phyloP scores from a whole-genome alignment of 1,140 invertebrate genomes.

The Lysiphlebus fabarum region DNA sequence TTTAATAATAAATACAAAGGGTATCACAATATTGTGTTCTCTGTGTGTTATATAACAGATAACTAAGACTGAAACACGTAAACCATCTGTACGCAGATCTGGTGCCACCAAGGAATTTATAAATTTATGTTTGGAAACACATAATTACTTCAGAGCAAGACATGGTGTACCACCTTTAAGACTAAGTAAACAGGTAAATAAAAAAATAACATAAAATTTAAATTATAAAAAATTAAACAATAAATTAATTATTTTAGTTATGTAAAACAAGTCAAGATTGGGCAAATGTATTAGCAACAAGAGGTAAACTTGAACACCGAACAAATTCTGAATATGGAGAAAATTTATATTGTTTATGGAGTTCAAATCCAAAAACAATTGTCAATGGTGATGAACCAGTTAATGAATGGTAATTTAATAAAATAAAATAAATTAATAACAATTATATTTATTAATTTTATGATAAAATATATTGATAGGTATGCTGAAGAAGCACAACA shows the following conservation, averaged over 20 bases:
- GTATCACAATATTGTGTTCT: conserved; percentile 19
- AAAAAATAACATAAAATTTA: conserved; percentile 15
- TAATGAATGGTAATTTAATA: conserved; percentile 64
- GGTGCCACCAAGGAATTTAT: conserved; percentile 51
- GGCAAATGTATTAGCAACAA: conserved; percentile 71
- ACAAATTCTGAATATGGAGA: conserved; percentile 75
- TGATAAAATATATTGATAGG: conserved; percentile 27
- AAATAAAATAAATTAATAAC: background rate
- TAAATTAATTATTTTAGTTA: conserved; percentile 45
- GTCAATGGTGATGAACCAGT: conserved; percentile 69
- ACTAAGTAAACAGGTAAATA: conserved; percentile 66
- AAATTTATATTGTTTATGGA: conserved; percentile 76
- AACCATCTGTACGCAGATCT: conserved; percentile 53
- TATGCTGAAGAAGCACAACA: conserved; percentile 50
- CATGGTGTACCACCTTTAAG: conserved; percentile 69
- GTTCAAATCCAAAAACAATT: conserved; percentile 66
- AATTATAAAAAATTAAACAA: conserved; percentile 11
- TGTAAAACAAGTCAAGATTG: conserved; percentile 77
- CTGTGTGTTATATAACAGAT: conserved; percentile 45
- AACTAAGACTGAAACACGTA: conserved; percentile 54
- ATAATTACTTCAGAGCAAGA: conserved; percentile 71
- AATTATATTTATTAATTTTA: background rate
- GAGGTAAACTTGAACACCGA: conserved; percentile 71
- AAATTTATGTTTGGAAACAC: conserved; percentile 66
- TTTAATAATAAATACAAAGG: background rate